Evolutionary conservation across 2,888 invertebrate genomes (phyloP).

Genomic region (Oscheius sp.): DNA sequence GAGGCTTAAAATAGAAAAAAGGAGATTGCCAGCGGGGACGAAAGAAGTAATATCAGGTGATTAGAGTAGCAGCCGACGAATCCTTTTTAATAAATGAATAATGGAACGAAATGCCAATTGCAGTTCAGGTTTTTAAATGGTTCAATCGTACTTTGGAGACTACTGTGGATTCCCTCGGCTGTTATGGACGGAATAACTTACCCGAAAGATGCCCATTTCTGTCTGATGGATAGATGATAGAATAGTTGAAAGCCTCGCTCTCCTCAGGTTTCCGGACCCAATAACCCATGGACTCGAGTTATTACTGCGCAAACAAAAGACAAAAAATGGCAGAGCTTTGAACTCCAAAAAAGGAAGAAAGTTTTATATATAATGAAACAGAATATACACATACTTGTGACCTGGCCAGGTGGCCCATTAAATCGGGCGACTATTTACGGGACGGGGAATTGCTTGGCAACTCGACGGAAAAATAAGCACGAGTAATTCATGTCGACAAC

Average conservation of each 20-base stretch:
- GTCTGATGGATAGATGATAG: no score
- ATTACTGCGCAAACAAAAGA: conserved; percentile 5
- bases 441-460: conserved; percentile 2
- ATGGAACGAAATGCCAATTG: no score
- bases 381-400: not conserved
- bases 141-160: no score
- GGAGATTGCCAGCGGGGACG: not conserved
- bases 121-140: no score
- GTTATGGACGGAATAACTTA: no score
- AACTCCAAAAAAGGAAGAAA: not conserved
- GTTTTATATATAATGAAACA: not conserved
- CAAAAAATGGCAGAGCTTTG: not conserved
- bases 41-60: no score
- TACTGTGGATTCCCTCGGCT: no score
- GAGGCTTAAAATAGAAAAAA: not conserved
- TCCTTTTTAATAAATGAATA: not conserved
- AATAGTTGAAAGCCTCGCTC: not conserved
- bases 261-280: conserved; percentile 16
- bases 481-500: not conserved
- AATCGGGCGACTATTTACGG: conserved; percentile 2
- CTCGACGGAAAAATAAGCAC: not conserved
- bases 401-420: not conserved
- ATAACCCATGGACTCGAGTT: conserved; percentile 14
- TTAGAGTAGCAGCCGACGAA: not conserved
- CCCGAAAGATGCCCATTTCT: no score